A percentile compares a stretch with the other conserved stretches of the same genome.
These are phyloP conservation scores for Apotomis betuletana DNA, from an alignment of 2,888 invertebrate species.

Conservation along the genomic window DNA sequence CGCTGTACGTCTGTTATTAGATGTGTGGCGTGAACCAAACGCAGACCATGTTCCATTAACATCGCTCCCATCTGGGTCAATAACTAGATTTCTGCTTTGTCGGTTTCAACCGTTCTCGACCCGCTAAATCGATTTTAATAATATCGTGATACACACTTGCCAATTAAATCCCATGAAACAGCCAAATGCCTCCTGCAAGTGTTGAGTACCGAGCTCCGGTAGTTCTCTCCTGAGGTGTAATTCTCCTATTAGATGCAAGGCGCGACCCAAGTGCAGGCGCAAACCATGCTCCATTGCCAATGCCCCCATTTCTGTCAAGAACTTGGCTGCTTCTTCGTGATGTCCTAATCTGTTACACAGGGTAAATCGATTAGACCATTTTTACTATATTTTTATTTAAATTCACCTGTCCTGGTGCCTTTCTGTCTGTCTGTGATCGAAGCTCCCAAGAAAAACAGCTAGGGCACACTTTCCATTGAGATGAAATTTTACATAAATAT, in stretches of 20 bases:
- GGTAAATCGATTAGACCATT: background rate
- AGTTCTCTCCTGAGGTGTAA: conserved; percentile 69
- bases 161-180: conserved; percentile 73
- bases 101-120: too few species aligned
- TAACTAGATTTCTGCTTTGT: too few species aligned
- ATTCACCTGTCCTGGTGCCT: too few species aligned
- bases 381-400: background rate
- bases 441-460: too few species aligned
- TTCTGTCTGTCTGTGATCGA: too few species aligned
- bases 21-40: too few species aligned
- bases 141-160: conserved; percentile 41
- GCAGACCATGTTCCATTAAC: too few species aligned
- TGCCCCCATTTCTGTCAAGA: conserved; percentile 76
- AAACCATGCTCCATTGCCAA: conserved; percentile 69
- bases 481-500: too few species aligned
- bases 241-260: conserved; percentile 74
- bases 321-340: conserved; percentile 64
- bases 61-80: too few species aligned
- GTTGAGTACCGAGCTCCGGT: conserved; percentile 74
- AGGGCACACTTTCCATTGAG: too few species aligned
- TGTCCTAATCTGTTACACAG: conserved; percentile 63
- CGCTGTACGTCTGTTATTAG: too few species aligned
- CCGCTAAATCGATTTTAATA: too few species aligned
- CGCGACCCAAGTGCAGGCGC: conserved; percentile 68
- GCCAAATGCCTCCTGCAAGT: conserved; percentile 71